Base-by-base conservation (phyloP, 2,888 invertebrate species). In the Drosophila putrida region DNA sequence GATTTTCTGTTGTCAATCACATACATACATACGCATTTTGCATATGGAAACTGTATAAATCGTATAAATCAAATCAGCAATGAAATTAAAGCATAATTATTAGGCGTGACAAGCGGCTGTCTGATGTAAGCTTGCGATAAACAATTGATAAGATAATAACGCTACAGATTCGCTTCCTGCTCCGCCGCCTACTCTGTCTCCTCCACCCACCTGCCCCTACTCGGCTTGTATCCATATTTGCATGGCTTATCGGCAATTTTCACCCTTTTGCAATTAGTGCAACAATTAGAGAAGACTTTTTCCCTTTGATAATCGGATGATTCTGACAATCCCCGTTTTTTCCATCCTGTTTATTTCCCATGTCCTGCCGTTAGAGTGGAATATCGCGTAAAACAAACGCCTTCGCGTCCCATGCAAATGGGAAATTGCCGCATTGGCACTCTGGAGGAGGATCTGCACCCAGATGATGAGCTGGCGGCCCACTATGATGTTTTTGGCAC, bases 401-500 rank as follows among this genome's bases (percentile, higher is more conserved):
- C 90, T 6, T 81, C 90, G 47, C 88, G 88, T 51, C 69, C 89
- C 15, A 75, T 84, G 67, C 79, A 61, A 38, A 80, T 79, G 65
- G 9, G 60, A 6, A 80, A 62, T 33, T 75, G 63, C 20, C 82
- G 88, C 38, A 72, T 72, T 15, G 75, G 60, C 8, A 75, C 72
- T 6, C 54, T 87, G 15, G 90, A 91, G 27, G 91, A 92, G 33
- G 92, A 92, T 13, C 41, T 86, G 65, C 88, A 90, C 67, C 87
- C 91, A 10, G 92, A 92, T 49, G 93, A 94, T 64, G 93, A 93
- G 70, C 93, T 93, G 53, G 91, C 91, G 15, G 91, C 92, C 58
- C 92, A 93, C 69, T 94, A 93, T 83, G 96, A 96, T 85, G 94
- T 95, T 72, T 95, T 95, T 78, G 95, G 96, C 57, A 95, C 94